Conservation (phyloP, 2,888 invertebrate genomes). For the Sphaerophoria rueppellii region DNA sequence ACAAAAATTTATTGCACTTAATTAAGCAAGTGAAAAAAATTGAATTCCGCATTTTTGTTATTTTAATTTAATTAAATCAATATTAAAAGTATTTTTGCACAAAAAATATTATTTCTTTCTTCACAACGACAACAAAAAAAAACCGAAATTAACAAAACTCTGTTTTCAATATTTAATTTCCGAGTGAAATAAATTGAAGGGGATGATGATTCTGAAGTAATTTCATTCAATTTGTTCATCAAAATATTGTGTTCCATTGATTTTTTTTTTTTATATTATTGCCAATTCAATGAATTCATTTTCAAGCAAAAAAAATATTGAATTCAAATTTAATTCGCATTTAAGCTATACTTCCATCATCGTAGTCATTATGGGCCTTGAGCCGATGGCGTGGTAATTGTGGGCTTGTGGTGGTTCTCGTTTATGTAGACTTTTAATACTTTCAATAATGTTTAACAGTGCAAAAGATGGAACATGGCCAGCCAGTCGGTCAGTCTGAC, state of each 20-base stretch:
- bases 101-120: slow-evolving; percentile 18
- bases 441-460: slow-evolving; percentile 28
- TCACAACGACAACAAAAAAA: not conserved
- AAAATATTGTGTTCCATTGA: slow-evolving; percentile 62
- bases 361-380: not conserved
- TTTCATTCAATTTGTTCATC: slow-evolving; percentile 63
- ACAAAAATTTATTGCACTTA: too few species aligned
- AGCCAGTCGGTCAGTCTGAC: not conserved
- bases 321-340: slow-evolving; percentile 35
- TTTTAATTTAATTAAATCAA: slow-evolving; percentile 55
- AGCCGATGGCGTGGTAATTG: slow-evolving; percentile 11
- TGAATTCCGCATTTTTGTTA: not conserved
- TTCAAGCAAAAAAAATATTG: slow-evolving; percentile 39
- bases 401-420: not conserved
- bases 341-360: slow-evolving; percentile 30
- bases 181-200: slow-evolving; percentile 11
- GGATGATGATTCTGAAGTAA: slow-evolving; percentile 1
- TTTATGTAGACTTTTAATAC: not conserved
- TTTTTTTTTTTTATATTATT: slow-evolving; percentile 59
- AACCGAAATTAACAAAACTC: slow-evolving; percentile 22
- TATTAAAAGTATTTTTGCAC: slow-evolving; percentile 3
- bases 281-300: slow-evolving; percentile 31
- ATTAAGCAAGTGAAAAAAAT: too few species aligned
- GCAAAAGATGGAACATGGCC: slow-evolving; percentile 35
- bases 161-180: slow-evolving; percentile 51